Conservation (phyloP, 2,113 vertebrate species). For the Dipodomys spectabilis region DNA sequence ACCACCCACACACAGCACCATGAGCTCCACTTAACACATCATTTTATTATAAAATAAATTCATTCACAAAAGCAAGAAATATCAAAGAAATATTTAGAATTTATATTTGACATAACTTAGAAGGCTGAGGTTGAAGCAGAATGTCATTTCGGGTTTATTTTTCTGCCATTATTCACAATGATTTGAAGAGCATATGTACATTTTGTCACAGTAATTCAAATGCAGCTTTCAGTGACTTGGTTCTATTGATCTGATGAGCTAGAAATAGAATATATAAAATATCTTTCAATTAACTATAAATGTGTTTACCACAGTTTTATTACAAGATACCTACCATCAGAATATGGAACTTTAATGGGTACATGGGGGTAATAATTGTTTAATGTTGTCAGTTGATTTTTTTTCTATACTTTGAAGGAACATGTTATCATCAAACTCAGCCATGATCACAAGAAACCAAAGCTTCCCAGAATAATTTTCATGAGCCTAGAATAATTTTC, state of each 20-base stretch:
- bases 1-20: neutral
- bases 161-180: neutral
- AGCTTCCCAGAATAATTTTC: neutral
- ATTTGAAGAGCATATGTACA: neutral
- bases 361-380: neutral
- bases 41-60: neutral
- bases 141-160: neutral
- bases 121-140: neutral
- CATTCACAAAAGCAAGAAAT: constrained; percentile 6
- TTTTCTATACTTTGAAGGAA: neutral
- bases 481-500: neutral
- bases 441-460: neutral
- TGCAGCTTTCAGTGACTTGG: neutral
- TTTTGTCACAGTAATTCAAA: neutral
- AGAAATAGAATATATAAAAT: no score
- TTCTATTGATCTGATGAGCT: neutral
- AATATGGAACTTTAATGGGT: neutral
- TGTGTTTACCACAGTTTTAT: neutral
- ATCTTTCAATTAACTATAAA: no score
- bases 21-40: neutral
- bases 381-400: neutral
- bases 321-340: neutral
- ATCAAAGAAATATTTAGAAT: neutral
- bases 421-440: neutral
- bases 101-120: neutral